Conservation (phyloP, 2,113 vertebrate species). For the Thunnus thynnus region DNA sequence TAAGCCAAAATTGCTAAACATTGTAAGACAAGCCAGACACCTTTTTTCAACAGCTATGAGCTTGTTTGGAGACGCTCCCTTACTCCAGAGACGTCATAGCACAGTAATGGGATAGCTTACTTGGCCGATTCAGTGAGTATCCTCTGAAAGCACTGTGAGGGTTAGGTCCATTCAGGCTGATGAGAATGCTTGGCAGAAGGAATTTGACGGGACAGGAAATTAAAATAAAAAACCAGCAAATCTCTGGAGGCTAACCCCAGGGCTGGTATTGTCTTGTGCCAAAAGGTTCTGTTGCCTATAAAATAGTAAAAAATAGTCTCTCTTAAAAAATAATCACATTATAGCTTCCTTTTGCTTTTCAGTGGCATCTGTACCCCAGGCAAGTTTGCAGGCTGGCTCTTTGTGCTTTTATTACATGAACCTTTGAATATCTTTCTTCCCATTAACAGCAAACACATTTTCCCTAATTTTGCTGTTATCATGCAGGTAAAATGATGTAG, state of each 20-base stretch:
- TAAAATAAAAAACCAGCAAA: slow-evolving; percentile 32
- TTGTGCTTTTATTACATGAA: neutral
- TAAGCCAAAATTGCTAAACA: slow-evolving; percentile 34
- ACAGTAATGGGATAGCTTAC: slow-evolving; percentile 51
- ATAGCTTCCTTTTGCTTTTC: slow-evolving; percentile 7
- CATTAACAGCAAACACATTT: too few species aligned
- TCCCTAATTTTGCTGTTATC: too few species aligned
- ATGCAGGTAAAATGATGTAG: neutral
- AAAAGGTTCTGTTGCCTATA: neutral
- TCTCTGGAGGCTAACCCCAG: neutral
- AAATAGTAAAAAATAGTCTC: neutral
- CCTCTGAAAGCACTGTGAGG: slow-evolving; percentile 16
- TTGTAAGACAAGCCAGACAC: slow-evolving; percentile 34
- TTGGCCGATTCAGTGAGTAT: slow-evolving; percentile 27
- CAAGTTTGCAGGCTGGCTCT: neutral
- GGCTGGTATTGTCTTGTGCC: slow-evolving; percentile 1
- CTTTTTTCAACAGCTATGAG: slow-evolving; percentile 35
- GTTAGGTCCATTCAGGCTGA: slow-evolving; percentile 27
- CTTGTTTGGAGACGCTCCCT: slow-evolving; percentile 32
- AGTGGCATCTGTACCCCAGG: neutral
- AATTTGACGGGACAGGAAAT: slow-evolving; percentile 38
- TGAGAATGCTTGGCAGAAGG: slow-evolving; percentile 21
- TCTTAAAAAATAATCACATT: slow-evolving; percentile 50
- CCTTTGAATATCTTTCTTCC: too few species aligned
- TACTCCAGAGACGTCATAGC: slow-evolving; percentile 29